Percentiles rank a stretch among this genome's conserved stretches.
These are phyloP conservation scores for Lepidurus couesii DNA, from an alignment of 1,140 invertebrate genomes.

Conservation along the genomic window DNA sequence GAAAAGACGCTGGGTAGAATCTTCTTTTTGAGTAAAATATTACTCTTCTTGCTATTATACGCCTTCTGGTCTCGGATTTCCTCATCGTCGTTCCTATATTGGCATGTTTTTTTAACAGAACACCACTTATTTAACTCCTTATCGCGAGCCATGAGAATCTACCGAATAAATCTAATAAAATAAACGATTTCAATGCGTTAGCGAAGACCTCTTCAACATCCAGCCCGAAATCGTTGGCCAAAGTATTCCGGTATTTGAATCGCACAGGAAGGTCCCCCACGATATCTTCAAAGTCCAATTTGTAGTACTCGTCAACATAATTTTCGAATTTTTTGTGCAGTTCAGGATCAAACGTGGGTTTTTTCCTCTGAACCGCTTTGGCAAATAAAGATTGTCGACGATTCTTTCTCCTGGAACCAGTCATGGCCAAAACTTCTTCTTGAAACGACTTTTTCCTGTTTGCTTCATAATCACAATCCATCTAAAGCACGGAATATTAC, in stretches of 20 bases:
- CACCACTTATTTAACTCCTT: constrained; percentile 92
- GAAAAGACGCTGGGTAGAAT: constrained; percentile 75
- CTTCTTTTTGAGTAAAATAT: constrained; percentile 69
- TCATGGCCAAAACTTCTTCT: constrained; percentile 54
- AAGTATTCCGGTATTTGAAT: constrained; percentile 86
- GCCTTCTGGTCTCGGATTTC: constrained; percentile 73
- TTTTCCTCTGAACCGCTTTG: constrained; percentile 59
- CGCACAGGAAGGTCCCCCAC: constrained; percentile 82
- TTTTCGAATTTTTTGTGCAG: constrained; percentile 58
- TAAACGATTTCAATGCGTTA: constrained; percentile 31
- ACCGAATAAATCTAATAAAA: constrained; percentile 41
- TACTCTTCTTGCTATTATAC: constrained; percentile 66
- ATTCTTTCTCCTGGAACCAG: constrained; percentile 47
- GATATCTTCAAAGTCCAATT: constrained; percentile 90
- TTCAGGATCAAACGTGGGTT: constrained; percentile 75
- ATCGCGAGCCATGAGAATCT: constrained; percentile 86
- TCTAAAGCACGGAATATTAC: constrained; percentile 48
- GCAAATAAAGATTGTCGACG: constrained; percentile 57
- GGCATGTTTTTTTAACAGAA: constrained; percentile 82
- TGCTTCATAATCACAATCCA: constrained; percentile 81
- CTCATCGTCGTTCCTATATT: constrained; percentile 65
- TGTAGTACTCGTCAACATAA: constrained; percentile 91
- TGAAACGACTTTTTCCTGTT: constrained; percentile 46
- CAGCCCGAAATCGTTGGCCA: constrained; percentile 88
- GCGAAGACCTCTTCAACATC: constrained; percentile 70